Evolutionary conservation across 2,888 invertebrate genomes (phyloP), one percentile per base, ranked within the genome.

Genomic region (Leucoma salicis): DNA sequence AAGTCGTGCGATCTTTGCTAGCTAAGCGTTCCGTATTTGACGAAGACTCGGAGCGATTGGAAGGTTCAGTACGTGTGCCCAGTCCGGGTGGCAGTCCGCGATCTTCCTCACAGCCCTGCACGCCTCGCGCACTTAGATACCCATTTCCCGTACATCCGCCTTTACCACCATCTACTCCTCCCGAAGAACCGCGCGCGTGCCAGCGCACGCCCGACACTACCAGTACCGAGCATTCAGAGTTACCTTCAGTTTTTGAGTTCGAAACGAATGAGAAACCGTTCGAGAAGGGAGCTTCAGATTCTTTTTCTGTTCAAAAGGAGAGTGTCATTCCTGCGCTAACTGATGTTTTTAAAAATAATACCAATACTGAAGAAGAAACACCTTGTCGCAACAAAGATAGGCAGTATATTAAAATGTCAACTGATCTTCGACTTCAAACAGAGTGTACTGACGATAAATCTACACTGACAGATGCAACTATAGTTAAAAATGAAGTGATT

Each of bases 1-100:
- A 97, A 65, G 97, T 98, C 66, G 96, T 97, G 27, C 96, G 96
- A 69, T 96, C 97, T 14, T 92, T 99, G 63, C 91, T 98, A 66
- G 96, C 97, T 3, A 96, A 97, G 78, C 94, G 95, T 52, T 97
- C 97, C 37, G 96, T 99, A 39, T 98, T 99, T 81, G 99, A 99
- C 76, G 98, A 98, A 78, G 99, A 99, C 78, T 93, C 95, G 28
- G 97, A 98, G 81, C 91, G 99, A 24, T 90, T 99, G 44, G 97
- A 97, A 78, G 96, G 96, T 66, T 94, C 95, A 92, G 94, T 73
- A 94, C 97, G 80, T 93, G 96, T 85, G 93, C 96, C 86, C 93
- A 97, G 86, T 39, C 86, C 87, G 1, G 62, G 59, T 3, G 67
- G 77, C 13, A 78, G 81, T 36, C 76, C 82, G 8, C 79, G 76